Base-by-base conservation (phyloP, 1,140 invertebrate genomes). In the Drosophila ironensis region DNA sequence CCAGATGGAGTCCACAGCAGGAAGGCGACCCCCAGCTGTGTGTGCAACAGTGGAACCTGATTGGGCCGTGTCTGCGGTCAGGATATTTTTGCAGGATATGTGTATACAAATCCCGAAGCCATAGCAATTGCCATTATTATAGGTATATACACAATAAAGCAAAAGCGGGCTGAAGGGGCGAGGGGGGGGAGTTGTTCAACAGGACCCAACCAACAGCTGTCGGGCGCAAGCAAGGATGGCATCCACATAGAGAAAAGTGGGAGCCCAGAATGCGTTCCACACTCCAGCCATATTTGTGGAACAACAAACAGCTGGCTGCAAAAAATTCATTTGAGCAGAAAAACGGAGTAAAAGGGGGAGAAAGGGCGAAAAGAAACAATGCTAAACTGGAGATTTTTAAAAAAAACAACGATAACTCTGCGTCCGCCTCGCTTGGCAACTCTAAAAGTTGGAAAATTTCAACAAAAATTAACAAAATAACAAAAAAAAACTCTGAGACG, bases 1-100 rank as follows among this genome's bases (percentile, higher is more conserved):
- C 68, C 68, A 78, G 77, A 81, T 77, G 57, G 78, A 84, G 72
- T 77, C 78, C 77, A 81, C 78, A 81, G n/a, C n/a, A n/a, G n/a
- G n/a, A n/a, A n/a, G n/a, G 77, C 78, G 77, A 81, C 77, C 82
- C 84, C 78, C 77, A 81, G 77, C 77, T 81, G 77, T 69, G 76
- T 64, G 45, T 60, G 51, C 56, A 59, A 52, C 28, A 45, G 59
- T 40, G 44, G 48, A 54, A 37, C 30, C 14, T 42, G 22, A n/a
- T 38, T 37, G 11, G 22, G 63, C 48, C 63, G 78, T 81, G 50
- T 75, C 17, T 38, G 45, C 35, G 33, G 72, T 56, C 61, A 63
- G 66, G 78, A 81, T 42, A 68, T 72, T 84, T n/a, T 72, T 84
- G 72, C 72, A 81, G 77, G 61, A 78, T 60, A 60, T 59, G 8